Evolutionary conservation across 1,140 invertebrate genomes (phyloP), one percentile per base, ranked within the genome.

Genomic region (Druon quercuslanigerum): DNA sequence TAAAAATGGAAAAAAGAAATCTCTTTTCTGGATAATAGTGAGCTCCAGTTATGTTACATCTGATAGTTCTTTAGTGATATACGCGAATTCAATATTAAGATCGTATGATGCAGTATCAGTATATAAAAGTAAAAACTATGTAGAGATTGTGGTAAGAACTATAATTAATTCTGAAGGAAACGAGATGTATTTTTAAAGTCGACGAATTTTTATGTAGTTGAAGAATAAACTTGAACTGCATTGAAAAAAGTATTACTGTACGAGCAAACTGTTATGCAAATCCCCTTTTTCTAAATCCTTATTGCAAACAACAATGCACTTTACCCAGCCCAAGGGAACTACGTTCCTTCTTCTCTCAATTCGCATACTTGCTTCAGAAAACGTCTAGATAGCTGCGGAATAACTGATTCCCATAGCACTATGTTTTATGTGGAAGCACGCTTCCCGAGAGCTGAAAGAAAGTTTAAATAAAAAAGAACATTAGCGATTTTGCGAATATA

Each of bases 391-490:
- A 25, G 60, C 13, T 66, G 52, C 14, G 17, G 52, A 54, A 54
- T 54, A 54, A 17, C 52, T 14, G 16, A 14, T 66, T 66, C 25
- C n/a, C 60, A 40, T 66, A 66, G 60, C 40, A 66, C 60, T 66
- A 13, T 66, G 60, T 66, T 66, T 66, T 66, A 66, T 40, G 60
- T 66, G 60, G 60, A 40, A 40, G 60, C 60, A 66, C 60, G 60
- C 14, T n/a, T 16, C 13, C 57, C 12, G 7, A 60, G 25, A 66
- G 60, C 60, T 66, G 13, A 66, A 66, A 33, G 33, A 66, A 66
- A 16, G 14, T 66, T 0, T 66, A 66, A 66, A 66, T 66, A 66
- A 66, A 66, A 66, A 14, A 66, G 60, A 66, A 25, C 25, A 40
- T 66, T 66, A 66, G 16, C 25, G 60, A 66, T 66, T 66, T 16